Conservation (phyloP, 2,797 vertebrate genomes). For the Sebastes kiyomatsui region DNA sequence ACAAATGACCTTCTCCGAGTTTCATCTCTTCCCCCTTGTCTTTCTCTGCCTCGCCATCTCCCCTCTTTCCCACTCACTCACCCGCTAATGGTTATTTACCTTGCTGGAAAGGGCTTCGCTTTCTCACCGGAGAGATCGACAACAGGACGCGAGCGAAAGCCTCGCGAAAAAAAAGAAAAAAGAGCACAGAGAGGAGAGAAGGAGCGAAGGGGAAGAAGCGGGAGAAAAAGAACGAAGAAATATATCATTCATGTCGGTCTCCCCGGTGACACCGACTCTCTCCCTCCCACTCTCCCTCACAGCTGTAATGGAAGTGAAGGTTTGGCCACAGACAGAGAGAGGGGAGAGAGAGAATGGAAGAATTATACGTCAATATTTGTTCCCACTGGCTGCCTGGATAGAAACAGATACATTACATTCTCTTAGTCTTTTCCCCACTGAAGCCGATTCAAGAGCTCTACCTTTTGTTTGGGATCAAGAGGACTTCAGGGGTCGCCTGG, state of each 20-base stretch:
- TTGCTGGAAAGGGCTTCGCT: constrained; percentile 85
- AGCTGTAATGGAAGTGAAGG: constrained; percentile 78
- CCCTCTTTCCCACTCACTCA: constrained; percentile 71
- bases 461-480: constrained; percentile 76
- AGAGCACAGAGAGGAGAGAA: constrained; percentile 17
- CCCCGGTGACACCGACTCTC: constrained; percentile 75
- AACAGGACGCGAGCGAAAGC: constrained; percentile 52
- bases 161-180: constrained; percentile 27
- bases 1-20: constrained; percentile 86
- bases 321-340: constrained; percentile 52
- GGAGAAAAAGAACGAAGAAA: constrained; percentile 50
- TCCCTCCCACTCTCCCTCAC: constrained; percentile 74
- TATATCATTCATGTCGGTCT: constrained; percentile 83
- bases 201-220: neutral
- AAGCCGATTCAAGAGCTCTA: constrained; percentile 79
- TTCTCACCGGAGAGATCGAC: constrained; percentile 81
- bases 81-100: constrained; percentile 87
- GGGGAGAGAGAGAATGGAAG: constrained; percentile 40
- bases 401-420: constrained; percentile 85
- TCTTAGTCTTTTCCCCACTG: constrained; percentile 57
- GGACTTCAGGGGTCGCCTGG: constrained; percentile 68
- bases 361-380: constrained; percentile 88
- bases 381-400: constrained; percentile 76
- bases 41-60: constrained; percentile 40
- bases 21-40: constrained; percentile 71